These are phyloP conservation scores for Telmatherina bonti DNA, from an alignment of 2,797 vertebrate genomes.

Conservation along the genomic window DNA sequence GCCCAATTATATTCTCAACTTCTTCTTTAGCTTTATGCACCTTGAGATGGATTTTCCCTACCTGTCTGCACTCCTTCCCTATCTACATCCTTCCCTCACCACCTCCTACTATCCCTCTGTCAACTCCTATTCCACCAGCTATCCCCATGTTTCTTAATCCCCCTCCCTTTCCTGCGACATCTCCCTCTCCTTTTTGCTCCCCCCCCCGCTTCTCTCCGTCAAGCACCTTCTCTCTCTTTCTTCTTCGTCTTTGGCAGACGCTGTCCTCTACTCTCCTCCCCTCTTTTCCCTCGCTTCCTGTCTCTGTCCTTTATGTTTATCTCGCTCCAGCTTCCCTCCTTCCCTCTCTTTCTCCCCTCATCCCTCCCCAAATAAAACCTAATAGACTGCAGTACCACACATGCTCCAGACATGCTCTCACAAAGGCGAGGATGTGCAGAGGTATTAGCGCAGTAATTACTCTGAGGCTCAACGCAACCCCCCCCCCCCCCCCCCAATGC, in stretches of 20 bases:
- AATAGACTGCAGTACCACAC: constrained; percentile 70
- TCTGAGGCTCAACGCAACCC: constrained; percentile 17
- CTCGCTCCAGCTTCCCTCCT: constrained; percentile 19
- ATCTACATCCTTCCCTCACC: constrained; percentile 29
- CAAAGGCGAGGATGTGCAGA: constrained; percentile 55
- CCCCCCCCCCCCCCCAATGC: neutral
- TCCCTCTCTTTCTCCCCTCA: constrained; percentile 5
- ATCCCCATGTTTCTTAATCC: constrained; percentile 63
- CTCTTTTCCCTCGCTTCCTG: constrained; percentile 15
- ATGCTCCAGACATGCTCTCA: constrained; percentile 58
- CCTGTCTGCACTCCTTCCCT: constrained; percentile 53
- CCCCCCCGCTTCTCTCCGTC: constrained; percentile 45
- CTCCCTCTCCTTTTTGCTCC: constrained; percentile 55
- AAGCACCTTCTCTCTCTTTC: constrained; percentile 27
- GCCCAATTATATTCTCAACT: constrained; percentile 12
- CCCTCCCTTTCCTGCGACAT: constrained; percentile 57
- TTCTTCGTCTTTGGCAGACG: constrained; percentile 26
- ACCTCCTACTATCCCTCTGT: constrained; percentile 53
- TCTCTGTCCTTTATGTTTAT: constrained; percentile 26
- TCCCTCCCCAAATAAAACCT: constrained; percentile 58
- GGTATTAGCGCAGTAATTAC: constrained; percentile 54
- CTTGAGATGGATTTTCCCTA: constrained; percentile 34
- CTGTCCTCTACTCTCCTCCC: constrained; percentile 43
- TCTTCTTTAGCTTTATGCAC: constrained; percentile 30
- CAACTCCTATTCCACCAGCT: constrained; percentile 60